Evolutionary conservation across 2,888 invertebrate genomes (phyloP), one percentile per base, ranked within the genome.

Genomic region (Syritta pipiens): DNA sequence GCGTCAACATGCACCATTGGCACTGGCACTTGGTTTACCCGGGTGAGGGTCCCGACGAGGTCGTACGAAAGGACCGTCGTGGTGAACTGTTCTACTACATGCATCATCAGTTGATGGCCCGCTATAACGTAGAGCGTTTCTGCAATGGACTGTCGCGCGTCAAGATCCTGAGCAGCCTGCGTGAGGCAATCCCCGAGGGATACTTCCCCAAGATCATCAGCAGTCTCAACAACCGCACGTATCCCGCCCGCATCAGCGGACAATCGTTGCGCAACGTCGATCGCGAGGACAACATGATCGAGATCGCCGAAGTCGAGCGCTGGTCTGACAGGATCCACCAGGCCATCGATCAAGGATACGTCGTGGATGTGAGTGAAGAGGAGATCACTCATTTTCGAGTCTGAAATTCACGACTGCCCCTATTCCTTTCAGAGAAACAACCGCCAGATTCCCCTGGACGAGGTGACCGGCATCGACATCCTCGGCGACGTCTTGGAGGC

Each of bases 21-120:
- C 96, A 96, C 86, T 96, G 96, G 96, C 96, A 96, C 88, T 90
- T 96, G 82, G 95, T 96, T 1, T 96, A 96, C 86, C 95, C 96
- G 0, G 93, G 92, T 86, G 92, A 92, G 65, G 92, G 93, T 0
- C 90, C 91, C 12, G 84, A 85, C 9, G 88, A 89, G 35, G 92
- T 94, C 35, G 94, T 95, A 3, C 90, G 90, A 49, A 95, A 95
- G 85, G 92, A 94, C 86, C 90, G 94, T 71, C 91, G 93, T 35
- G 94, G 94, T 9, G 94, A 94, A 87, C 88, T 94, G 1, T 94
- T 94, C 86, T 94, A 92, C 84, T 94, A 93, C 84, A 93, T 94
- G 93, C 94, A 94, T 83, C 91, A 93, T 82, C 93, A 93, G 81
- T 83, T 88, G 14, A 81, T 90, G 17, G 90, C 90, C 1, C 88